Base-by-base conservation (phyloP, 2,888 invertebrate species). In the Drosophila limbata region DNA sequence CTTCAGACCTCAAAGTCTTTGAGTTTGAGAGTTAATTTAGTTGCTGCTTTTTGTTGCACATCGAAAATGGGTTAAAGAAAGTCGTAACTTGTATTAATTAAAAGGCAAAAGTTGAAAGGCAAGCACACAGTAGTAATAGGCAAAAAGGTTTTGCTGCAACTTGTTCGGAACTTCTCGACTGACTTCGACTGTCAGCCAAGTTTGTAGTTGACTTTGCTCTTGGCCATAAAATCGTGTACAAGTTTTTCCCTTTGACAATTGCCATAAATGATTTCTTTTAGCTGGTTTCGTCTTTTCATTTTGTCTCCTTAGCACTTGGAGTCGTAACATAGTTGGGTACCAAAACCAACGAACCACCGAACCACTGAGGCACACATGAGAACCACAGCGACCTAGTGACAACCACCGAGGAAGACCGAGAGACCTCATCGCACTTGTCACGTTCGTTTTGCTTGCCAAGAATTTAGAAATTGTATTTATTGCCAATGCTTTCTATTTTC, bases 11-110 rank as follows among this genome's bases (percentile, higher is more conserved):
- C 28, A 48, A 33, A 42, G 59, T 28, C 37, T 39, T 17, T 48
- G 40, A 50, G 19, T 31, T 67, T 33, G 15, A 48, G 63, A 53
- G 70, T 40, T 53, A 73, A 78, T 81, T 78, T 45, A 69, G 66
- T 71, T 61, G 61, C 47, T 67, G 52, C 17, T 66, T 65, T 56
- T 28, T 60, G 52, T 33, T 65, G 45, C 28, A 40, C 19, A 21
- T 37, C 35, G 40, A 60, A 77, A 82, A 81, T 83, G 75, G 83
- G 86, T 83, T 83, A 80, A 88, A 84, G 83, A 84, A 84, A 84
- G 88, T 80, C 81, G 84, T 75, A 79, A 77, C 83, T 75, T 66
- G 80, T 88, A 84, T 85, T 88, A 88, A 84, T 88, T 84, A 85
- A 83, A 69, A 83, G 73, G 63, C 70, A 74, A 77, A 59, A 81